Conservation (phyloP, 2,113 vertebrate genomes). For the Desmodus rotundus region DNA sequence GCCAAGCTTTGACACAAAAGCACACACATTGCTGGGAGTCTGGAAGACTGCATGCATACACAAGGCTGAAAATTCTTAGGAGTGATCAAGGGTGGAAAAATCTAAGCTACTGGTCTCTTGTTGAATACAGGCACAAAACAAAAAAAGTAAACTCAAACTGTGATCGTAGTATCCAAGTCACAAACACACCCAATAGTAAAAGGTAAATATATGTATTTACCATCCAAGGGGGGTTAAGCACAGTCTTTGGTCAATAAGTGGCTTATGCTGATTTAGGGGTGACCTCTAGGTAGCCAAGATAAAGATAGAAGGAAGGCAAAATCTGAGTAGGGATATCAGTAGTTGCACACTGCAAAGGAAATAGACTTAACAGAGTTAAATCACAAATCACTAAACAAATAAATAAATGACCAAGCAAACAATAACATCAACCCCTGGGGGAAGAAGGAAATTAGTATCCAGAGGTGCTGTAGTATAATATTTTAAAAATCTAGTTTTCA, state of each 20-base stretch:
- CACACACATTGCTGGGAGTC: background rate
- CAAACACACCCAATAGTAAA: background rate
- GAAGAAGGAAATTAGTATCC: background rate
- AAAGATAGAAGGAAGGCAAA: background rate
- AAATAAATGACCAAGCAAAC: background rate
- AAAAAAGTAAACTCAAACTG: background rate
- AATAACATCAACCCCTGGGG: background rate
- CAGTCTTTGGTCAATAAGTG: background rate
- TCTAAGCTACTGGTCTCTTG: background rate
- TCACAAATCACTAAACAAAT: background rate
- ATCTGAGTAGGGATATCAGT: background rate
- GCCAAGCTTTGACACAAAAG: background rate
- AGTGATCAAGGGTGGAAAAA: background rate
- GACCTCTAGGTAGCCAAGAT: background rate
- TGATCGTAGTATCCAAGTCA: background rate
- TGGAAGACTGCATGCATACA: background rate
- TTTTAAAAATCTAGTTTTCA: background rate
- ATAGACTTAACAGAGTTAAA: background rate
- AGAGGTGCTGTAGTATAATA: background rate
- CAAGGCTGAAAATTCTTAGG: background rate
- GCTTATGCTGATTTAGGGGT: background rate
- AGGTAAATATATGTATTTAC: too few species aligned
- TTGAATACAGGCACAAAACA: background rate
- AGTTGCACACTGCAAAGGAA: background rate
- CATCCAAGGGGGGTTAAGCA: background rate